A percentile compares a stretch with the other conserved stretches of the same genome.
These are phyloP conservation scores for Eulemur rubriventer DNA, from an alignment of 2,797 vertebrate genomes.

Conservation along the genomic window DNA sequence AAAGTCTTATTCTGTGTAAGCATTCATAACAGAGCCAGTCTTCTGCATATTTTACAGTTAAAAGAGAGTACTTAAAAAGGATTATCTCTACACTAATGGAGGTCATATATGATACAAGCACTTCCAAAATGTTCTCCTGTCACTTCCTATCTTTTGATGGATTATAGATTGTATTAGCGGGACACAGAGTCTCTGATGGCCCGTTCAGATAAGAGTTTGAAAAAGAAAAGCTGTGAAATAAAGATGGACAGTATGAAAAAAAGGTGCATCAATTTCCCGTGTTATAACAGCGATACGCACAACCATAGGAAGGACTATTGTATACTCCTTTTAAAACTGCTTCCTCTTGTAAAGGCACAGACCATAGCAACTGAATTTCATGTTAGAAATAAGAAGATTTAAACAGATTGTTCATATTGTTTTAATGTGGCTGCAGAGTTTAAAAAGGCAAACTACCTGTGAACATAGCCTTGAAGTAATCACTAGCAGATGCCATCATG, in stretches of 20 bases:
- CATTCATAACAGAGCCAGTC: background rate
- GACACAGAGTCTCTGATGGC: background rate
- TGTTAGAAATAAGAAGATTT: slow-evolving; percentile 34
- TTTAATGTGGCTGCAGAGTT: background rate
- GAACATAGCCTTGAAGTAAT: slow-evolving; percentile 99
- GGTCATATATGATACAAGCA: background rate
- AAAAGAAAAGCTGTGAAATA: slow-evolving; percentile 35
- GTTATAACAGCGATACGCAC: background rate
- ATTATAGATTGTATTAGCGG: slow-evolving; percentile 25
- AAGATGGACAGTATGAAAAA: slow-evolving; percentile 7
- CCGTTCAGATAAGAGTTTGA: background rate
- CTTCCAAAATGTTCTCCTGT: slow-evolving; percentile 58
- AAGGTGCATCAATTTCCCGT: background rate
- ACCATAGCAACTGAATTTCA: background rate
- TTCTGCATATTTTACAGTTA: slow-evolving; percentile 58
- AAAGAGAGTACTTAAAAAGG: slow-evolving; percentile 47
- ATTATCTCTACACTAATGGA: slow-evolving; percentile 34
- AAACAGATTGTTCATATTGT: background rate
- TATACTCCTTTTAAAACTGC: background rate
- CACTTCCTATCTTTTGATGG: slow-evolving; percentile 36
- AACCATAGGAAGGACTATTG: background rate
- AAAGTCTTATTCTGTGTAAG: slow-evolving; percentile 39
- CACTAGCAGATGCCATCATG: slow-evolving; percentile 99
- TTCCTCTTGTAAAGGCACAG: slow-evolving; percentile 4
- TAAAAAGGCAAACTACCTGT: slow-evolving; percentile 89